Base-by-base conservation (phyloP, 2,888 invertebrate species). In the Cerastoderma edule region DNA sequence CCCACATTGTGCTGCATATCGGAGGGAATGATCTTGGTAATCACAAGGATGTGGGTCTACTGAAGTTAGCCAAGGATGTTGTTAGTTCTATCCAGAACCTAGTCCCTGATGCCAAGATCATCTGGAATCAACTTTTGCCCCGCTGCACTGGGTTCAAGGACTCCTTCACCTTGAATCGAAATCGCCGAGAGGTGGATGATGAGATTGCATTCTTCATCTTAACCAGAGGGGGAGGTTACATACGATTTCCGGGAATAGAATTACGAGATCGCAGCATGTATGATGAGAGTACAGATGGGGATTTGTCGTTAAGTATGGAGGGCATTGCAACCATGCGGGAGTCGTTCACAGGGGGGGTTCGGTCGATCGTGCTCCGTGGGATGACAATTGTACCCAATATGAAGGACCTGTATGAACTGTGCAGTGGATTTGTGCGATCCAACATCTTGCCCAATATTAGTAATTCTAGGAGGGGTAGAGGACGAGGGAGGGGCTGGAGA, bases 111-210 rank as follows among this genome's bases (percentile, higher is more conserved):
- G 68, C 64, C 0, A 75, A 73, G 27, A 22, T 81, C 3, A 72
- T 78, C 19, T 81, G 81, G 81, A 57, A 67, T 33, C 67, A 78
- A 54, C 39, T 81, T 19, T 24, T 81, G 35, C 78, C 78, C 13
- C 63, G 66, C 19, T 70, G 57, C 5, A 57, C 70, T 6, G 75
- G 78, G 0, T 27, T 30, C 19, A 30, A 32, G 19, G 66, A 66
- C 33, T 46, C 69, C 0, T 24, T 24, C 33, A 56, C 69, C 0
- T 13, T 67, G 39, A 78, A 78, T 57, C 27, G 56, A 5, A n/a
- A 10, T 24, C n/a, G 81, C 10, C 48, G 48, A 5, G 32, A 54
- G 4, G 5, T 76, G 5, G 72, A 81, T 44, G 81, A 78, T 22
- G 65, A 54, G 8, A 48, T 75, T 22, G 81, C 81, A 0, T 19